phyloP scores from a whole-genome alignment of 2,888 invertebrate genomes.

The Colletes collaris region DNA sequence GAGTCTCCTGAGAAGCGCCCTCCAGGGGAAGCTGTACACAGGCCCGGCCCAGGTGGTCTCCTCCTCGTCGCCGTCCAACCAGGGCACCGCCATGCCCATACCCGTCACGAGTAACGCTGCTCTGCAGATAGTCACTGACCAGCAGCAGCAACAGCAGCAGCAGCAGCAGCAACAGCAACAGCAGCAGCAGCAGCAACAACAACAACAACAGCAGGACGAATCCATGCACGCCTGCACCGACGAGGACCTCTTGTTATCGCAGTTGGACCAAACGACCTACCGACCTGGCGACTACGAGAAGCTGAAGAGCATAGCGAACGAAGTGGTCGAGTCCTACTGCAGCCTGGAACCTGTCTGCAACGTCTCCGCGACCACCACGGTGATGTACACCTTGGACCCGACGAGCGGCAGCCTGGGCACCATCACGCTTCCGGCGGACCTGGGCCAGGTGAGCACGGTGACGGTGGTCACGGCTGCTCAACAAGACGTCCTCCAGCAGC shows the following conservation, averaged over 20 bases:
- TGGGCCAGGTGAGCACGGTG: slow-evolving; percentile 80
- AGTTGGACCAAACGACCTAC: slow-evolving; percentile 87
- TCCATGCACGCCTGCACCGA: slow-evolving; percentile 86
- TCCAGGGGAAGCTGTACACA: slow-evolving; percentile 89
- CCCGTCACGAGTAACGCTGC: slow-evolving; percentile 72
- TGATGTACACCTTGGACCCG: slow-evolving; percentile 82
- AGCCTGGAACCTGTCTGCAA: slow-evolving; percentile 86
- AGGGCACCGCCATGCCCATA: slow-evolving; percentile 80
- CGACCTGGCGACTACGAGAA: slow-evolving; percentile 92
- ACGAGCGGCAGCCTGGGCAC: slow-evolving; percentile 80
- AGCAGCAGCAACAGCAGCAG: slow-evolving; percentile 75
- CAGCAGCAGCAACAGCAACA: slow-evolving; percentile 63
- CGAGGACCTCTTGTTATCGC: slow-evolving; percentile 88
- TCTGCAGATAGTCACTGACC: slow-evolving; percentile 73
- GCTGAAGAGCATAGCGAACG: slow-evolving; percentile 92
- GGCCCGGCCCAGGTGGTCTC: slow-evolving; percentile 73
- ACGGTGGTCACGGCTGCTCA: slow-evolving; percentile 80
- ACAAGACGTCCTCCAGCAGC: slow-evolving; percentile 75
- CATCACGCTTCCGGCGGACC: slow-evolving; percentile 80
- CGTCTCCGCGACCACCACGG: slow-evolving; percentile 79
- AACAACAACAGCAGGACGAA: slow-evolving; percentile 84
- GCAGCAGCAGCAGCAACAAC: slow-evolving; percentile 67
- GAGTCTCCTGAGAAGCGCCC: slow-evolving; percentile 91
- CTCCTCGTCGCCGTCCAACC: slow-evolving; percentile 77
- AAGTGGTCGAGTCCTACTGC: slow-evolving; percentile 91